Conservation (phyloP, 2,888 invertebrate genomes). For the Hypomecis atomaria region DNA sequence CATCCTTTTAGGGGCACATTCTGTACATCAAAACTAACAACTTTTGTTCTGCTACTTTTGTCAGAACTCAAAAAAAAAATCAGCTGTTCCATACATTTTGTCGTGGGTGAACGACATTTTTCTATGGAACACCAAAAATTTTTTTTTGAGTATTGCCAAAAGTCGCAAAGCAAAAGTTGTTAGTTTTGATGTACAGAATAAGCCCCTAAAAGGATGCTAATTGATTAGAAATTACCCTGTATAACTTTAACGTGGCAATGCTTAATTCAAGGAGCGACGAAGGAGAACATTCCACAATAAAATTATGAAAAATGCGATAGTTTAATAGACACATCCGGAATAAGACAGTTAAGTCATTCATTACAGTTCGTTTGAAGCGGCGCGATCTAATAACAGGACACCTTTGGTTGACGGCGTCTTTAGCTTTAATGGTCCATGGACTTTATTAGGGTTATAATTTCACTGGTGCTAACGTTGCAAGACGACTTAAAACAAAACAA, state of each 20-base stretch:
- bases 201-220: no score
- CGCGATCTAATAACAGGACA: conserved; percentile 63
- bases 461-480: conserved; percentile 15
- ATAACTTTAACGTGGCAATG: conserved; percentile 36
- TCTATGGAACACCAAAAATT: no score
- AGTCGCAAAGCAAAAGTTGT: no score
- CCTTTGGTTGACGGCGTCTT: conserved; percentile 55
- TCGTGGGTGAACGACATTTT: no score
- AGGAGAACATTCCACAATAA: conserved; percentile 63
- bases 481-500: conserved; percentile 12
- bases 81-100: no score
- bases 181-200: no score
- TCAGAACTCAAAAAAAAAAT: no score
- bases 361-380: conserved; percentile 64
- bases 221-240: no score
- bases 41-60: no score
- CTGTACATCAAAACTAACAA: no score
- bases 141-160: no score
- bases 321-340: conserved; percentile 45
- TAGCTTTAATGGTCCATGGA: conserved; percentile 43
- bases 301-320: conserved; percentile 75
- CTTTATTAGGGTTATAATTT: conserved; percentile 33
- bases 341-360: conserved; percentile 52
- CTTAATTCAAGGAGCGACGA: conserved; percentile 52
- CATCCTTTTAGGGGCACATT: no score